Base-by-base conservation (phyloP, 1,140 invertebrate species). In the Brachionus angularis region DNA sequence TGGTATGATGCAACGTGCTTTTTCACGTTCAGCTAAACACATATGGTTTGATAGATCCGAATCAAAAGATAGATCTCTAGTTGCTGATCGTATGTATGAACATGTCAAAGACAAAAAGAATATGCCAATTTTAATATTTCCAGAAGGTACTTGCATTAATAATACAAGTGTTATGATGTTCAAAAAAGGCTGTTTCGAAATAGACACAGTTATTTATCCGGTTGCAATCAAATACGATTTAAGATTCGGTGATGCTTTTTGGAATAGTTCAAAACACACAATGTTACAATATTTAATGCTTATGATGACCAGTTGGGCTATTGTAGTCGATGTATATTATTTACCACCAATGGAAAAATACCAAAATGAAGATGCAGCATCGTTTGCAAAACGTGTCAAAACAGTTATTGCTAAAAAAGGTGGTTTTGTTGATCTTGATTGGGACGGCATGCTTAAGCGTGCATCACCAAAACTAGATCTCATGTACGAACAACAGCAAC, bases 131-230 rank as follows among this genome's bases (percentile, higher is more conserved):
- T 84, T 99, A 5, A 98, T 99, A 78, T 99, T 99, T 80, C 96
- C 96, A 0, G 96, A 99, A 84, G 96, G 85, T 25, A 98, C 96
- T 0, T 99, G 95, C 80, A 98, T 98, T 72, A 99, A 99, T 78
- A 99, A 99, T 79, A 98, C 95, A 1, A 95, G 93, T 1, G 96
- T 99, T 0, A 98, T 99, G 95, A 96, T 98, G 84, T 99, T 99
- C 82, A 98, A 97, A 82, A 98, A 98, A 83, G 95, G 95, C 12
- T 96, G 92, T 78, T 98, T 98, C 81, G 96, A 99, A 86, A 92
- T 98, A 42, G 91, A 90, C 8, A 89, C 90, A 71, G 87, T 89
- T 34, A 92, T 98, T 74, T 97, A 97, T 84, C 95, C 95, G 7
- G 94, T 96, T 5, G 94, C 95, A 8, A 96, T 87, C 44, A 86